phyloP scores from a whole-genome alignment of 2,888 invertebrate species.

The Actias luna region DNA sequence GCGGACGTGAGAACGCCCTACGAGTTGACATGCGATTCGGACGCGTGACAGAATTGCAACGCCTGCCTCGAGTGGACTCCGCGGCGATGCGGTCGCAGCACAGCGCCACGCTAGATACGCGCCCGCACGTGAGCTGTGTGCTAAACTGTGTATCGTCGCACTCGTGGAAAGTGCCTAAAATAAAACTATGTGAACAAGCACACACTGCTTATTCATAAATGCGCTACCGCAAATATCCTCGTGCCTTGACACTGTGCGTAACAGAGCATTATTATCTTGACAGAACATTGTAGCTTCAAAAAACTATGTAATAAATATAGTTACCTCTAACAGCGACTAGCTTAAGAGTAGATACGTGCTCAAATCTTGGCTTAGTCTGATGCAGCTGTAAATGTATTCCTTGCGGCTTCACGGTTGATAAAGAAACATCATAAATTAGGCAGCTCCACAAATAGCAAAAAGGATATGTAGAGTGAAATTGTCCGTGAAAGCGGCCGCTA shows the following conservation, averaged over 20 bases:
- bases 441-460: background rate
- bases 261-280: background rate
- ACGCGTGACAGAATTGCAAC: slow-evolving; percentile 56
- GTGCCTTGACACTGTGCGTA: background rate
- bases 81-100: slow-evolving; percentile 14
- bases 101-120: slow-evolving; percentile 13
- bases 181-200: background rate
- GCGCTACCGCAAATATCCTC: background rate
- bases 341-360: too few species aligned
- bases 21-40: slow-evolving; percentile 49
- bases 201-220: slow-evolving; percentile 21
- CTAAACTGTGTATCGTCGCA: background rate
- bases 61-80: slow-evolving; percentile 15
- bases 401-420: too few species aligned
- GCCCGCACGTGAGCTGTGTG: slow-evolving; percentile 5
- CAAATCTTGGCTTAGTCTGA: too few species aligned
- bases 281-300: too few species aligned
- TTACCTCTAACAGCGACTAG: too few species aligned
- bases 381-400: too few species aligned
- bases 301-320: too few species aligned
- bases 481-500: slow-evolving; percentile 26
- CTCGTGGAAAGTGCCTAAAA: background rate
- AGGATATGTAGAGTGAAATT: slow-evolving; percentile 20
- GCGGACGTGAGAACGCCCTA: slow-evolving; percentile 53
- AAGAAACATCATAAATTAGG: too few species aligned